Evolutionary conservation across 2,888 invertebrate genomes (phyloP).

Genomic region (Phalera bucephala): DNA sequence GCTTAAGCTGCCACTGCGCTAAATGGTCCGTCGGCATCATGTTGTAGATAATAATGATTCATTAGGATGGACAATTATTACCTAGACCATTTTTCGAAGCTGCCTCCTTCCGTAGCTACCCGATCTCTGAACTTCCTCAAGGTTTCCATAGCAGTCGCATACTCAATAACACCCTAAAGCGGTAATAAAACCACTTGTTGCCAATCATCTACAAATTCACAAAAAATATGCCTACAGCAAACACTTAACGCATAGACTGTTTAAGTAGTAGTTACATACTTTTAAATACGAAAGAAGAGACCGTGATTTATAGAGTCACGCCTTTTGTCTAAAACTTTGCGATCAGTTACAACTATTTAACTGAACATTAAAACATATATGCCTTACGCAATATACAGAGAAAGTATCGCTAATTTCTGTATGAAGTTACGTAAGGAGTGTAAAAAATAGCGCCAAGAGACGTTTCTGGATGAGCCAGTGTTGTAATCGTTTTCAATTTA

Average conservation of each 20-base stretch:
- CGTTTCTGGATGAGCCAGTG: conserved; percentile 4
- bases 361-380: conserved; percentile 1
- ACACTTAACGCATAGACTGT: background rate
- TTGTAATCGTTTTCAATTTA: background rate
- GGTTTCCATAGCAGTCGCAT: too few species aligned
- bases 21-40: too few species aligned
- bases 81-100: too few species aligned
- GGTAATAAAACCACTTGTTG: too few species aligned
- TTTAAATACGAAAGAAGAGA: conserved; percentile 1
- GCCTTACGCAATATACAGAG: conserved; percentile 17
- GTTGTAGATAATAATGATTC: too few species aligned
- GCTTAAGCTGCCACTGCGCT: too few species aligned
- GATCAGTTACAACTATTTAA: conserved; percentile 5
- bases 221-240: too few species aligned
- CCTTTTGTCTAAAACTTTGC: conserved; percentile 6
- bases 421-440: conserved; percentile 15
- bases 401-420: conserved; percentile 23
- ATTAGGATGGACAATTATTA: too few species aligned
- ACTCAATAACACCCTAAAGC: too few species aligned
- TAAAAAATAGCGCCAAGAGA: conserved; percentile 1
- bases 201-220: too few species aligned
- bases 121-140: too few species aligned
- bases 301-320: conserved; percentile 10
- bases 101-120: too few species aligned
- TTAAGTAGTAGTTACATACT: background rate